Evolutionary conservation across 2,113 vertebrate genomes (phyloP).

Genomic region (Seriola dumerili): DNA sequence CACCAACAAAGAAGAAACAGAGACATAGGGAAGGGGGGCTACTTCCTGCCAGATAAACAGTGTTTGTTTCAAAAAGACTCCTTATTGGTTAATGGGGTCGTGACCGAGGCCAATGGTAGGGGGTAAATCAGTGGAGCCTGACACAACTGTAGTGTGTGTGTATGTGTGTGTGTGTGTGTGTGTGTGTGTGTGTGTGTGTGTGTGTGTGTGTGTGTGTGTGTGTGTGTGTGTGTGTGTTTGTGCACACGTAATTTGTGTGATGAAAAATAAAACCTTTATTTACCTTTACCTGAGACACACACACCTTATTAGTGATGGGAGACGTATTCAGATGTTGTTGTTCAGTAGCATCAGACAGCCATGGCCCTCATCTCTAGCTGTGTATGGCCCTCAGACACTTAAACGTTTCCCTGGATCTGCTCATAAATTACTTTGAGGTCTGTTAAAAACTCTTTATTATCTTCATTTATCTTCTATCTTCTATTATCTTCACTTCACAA

Average conservation of each 20-base stretch:
- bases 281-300: constrained; percentile 56
- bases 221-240: constrained; percentile 7
- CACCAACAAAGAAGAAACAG: neutral
- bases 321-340: too few species aligned
- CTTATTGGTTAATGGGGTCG: constrained; percentile 54
- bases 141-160: neutral
- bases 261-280: constrained; percentile 49
- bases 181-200: neutral
- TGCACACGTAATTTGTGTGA: neutral
- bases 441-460: too few species aligned
- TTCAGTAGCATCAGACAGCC: too few species aligned
- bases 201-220: neutral
- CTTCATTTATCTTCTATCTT: too few species aligned
- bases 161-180: too few species aligned
- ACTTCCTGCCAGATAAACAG: constrained; percentile 56
- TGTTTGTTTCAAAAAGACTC: constrained; percentile 38
- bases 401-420: too few species aligned
- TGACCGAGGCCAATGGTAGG: constrained; percentile 27
- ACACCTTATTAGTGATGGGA: neutral
- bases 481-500: too few species aligned
- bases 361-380: too few species aligned
- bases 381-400: too few species aligned
- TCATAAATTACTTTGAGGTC: too few species aligned
- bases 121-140: constrained; percentile 38
- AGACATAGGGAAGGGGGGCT: neutral